Conservation (phyloP, 2,797 vertebrate species). For the Lithobates pipiens region DNA sequence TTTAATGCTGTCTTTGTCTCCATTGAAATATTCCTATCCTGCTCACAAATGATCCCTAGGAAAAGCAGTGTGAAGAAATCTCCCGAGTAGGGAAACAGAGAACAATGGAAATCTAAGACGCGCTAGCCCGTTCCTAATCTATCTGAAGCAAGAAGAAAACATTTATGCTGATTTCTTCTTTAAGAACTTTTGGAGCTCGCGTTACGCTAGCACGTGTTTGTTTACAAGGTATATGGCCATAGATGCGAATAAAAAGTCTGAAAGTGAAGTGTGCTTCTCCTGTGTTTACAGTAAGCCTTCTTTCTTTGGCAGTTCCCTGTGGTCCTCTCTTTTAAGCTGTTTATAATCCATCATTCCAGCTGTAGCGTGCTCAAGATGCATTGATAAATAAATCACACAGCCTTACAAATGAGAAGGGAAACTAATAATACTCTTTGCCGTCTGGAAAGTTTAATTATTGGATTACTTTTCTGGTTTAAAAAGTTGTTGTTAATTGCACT, state of each 20-base stretch:
- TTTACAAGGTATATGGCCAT: background rate
- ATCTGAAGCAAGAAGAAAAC: background rate
- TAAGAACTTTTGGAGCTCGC: background rate
- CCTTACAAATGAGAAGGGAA: conserved; percentile 36
- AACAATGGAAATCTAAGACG: too few relatives aligned
- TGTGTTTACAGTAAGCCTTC: conserved; percentile 4
- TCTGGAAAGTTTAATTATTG: conserved; percentile 18
- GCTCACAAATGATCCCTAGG: too few relatives aligned
- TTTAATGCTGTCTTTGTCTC: too few relatives aligned
- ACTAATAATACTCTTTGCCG: conserved; percentile 29
- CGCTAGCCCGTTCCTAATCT: background rate
- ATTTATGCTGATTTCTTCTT: background rate
- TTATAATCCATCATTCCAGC: conserved; percentile 39
- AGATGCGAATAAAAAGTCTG: conserved; percentile 18
- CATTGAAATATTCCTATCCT: too few relatives aligned
- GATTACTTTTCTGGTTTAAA: conserved; percentile 26
- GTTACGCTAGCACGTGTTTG: background rate
- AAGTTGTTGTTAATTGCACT: conserved; percentile 2
- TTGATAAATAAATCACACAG: conserved; percentile 45
- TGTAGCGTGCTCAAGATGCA: conserved; percentile 27
- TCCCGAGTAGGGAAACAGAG: too few relatives aligned
- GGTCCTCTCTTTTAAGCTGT: conserved; percentile 44
- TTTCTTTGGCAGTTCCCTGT: conserved; percentile 28
- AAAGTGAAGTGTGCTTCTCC: background rate
- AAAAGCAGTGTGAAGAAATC: too few relatives aligned